A percentile compares a stretch with the other conserved stretches of the same genome.
Conservation (phyloP, 2,888 invertebrate species). For the Scaptomyza parva region DNA sequence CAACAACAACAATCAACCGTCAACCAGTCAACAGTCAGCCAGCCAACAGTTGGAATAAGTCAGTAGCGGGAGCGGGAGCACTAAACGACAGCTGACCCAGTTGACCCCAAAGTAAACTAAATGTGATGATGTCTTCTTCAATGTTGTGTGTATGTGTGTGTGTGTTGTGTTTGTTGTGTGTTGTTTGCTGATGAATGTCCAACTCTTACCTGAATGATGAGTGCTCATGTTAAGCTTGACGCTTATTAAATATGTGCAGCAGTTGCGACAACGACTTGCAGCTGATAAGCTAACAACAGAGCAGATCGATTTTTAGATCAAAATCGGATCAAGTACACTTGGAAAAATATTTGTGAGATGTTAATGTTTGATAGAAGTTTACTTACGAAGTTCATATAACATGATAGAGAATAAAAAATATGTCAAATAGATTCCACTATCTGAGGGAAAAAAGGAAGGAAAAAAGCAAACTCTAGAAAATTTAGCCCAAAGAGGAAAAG, state of each 20-base stretch:
- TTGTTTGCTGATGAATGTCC: constrained; percentile 53
- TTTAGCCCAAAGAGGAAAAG: background rate
- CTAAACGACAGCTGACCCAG: constrained; percentile 67
- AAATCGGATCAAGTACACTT: constrained; percentile 36
- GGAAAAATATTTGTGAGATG: background rate
- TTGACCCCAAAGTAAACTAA: constrained; percentile 55
- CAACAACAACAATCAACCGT: background rate
- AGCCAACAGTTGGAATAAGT: background rate
- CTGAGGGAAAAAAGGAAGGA: too few species aligned
- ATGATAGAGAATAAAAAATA: too few species aligned
- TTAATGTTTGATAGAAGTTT: too few species aligned
- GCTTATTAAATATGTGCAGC: constrained; percentile 77
- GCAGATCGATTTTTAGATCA: constrained; percentile 15
- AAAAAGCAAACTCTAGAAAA: too few species aligned
- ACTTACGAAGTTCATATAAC: too few species aligned
- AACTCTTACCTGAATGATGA: constrained; percentile 63
- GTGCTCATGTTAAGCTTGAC: constrained; percentile 64
- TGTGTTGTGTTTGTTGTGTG: too few species aligned
- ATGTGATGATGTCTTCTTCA: constrained; percentile 60
- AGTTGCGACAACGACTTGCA: constrained; percentile 51
- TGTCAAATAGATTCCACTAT: too few species aligned
- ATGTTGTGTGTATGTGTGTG: constrained; percentile 35
- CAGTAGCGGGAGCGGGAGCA: constrained; percentile 11
- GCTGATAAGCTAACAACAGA: constrained; percentile 53
- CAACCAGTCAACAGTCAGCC: background rate